phyloP scores from a whole-genome alignment of 2,888 invertebrate species.

The Eupithecia subumbrata region DNA sequence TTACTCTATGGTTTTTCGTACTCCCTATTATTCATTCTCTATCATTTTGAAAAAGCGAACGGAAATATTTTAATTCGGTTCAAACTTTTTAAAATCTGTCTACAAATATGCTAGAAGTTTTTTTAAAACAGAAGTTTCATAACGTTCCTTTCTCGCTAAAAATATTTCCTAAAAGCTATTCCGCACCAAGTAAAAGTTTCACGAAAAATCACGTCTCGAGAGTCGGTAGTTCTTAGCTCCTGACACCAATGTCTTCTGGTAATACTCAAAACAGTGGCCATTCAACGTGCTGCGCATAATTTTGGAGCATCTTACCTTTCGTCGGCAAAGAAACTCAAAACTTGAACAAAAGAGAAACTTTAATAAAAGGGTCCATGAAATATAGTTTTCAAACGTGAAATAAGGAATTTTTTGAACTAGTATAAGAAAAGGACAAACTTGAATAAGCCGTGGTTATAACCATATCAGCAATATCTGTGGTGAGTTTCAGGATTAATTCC shows the following conservation, averaged over 20 bases:
- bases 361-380: background rate
- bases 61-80: background rate
- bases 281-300: slow-evolving; percentile 5
- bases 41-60: background rate
- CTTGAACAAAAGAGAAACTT: background rate
- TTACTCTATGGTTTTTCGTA: background rate
- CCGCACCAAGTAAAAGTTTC: background rate
- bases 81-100: background rate
- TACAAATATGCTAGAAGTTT: background rate
- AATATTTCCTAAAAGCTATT: background rate
- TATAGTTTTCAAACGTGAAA: slow-evolving; percentile 2
- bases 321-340: background rate
- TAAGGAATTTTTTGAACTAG: background rate
- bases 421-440: background rate
- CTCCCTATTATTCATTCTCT: background rate
- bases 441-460: background rate
- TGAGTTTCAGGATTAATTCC: no score
- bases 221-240: background rate
- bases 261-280: slow-evolving; percentile 1
- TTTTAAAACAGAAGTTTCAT: background rate
- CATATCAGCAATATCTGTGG: no score
- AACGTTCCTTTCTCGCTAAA: background rate
- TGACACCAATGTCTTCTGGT: slow-evolving; percentile 3
- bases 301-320: slow-evolving; percentile 15
- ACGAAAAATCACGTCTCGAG: background rate